Conservation (phyloP, 1,140 invertebrate species). For the silkworm (Bombyx mori) region ASM3026992v2 NC_085119.1:5303501-5304000, state of each 20-base stretch:
- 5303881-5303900: slow-evolving; percentile 20
- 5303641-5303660: no score
- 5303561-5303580: no score
- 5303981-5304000: slow-evolving; percentile 11
- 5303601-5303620: no score
- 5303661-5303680: no score
- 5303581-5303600: no score
- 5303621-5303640: no score
- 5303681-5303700: slow-evolving; percentile 20
- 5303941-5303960: slow-evolving; percentile 19
- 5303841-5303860: slow-evolving; percentile 26
- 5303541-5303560: no score
- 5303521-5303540: no score
- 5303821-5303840: slow-evolving; percentile 51
- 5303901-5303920: no score
- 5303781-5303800: slow-evolving; percentile 46
- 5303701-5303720: slow-evolving; percentile 36
- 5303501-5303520: no score
- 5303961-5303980: slow-evolving; percentile 31
- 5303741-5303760: slow-evolving; percentile 45
- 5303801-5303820: slow-evolving; percentile 35
- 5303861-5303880: slow-evolving; percentile 8
- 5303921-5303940: background rate
- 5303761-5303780: slow-evolving; percentile 60
- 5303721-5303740: slow-evolving; percentile 48